Conservation (phyloP, 2,797 vertebrate genomes). For the Chelmon rostratus region DNA sequence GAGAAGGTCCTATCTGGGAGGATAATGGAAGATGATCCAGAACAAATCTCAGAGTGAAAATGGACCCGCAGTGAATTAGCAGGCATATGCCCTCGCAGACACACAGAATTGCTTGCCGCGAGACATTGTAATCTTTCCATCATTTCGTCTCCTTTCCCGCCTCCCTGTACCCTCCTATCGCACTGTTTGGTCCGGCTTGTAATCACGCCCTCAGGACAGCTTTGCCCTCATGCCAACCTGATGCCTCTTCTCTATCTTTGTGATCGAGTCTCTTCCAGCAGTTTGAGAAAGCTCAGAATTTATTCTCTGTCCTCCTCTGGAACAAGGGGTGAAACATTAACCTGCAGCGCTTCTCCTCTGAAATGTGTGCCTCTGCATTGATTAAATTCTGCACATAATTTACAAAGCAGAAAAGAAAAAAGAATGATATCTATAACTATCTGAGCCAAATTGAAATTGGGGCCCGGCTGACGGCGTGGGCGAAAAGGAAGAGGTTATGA, state of each 20-base stretch:
- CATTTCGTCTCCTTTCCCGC: constrained; percentile 54
- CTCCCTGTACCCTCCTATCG: constrained; percentile 55
- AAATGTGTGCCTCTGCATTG: constrained; percentile 34
- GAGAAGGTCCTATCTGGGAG: constrained; percentile 52
- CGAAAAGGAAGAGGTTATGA: constrained; percentile 51
- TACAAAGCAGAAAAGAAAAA: constrained; percentile 32
- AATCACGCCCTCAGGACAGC: constrained; percentile 78
- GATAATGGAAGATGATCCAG: constrained; percentile 70
- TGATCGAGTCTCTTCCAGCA: constrained; percentile 35
- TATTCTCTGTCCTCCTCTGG: constrained; percentile 23
- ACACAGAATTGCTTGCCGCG: constrained; percentile 67
- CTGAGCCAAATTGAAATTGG: constrained; percentile 65
- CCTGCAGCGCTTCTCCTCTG: constrained; percentile 34
- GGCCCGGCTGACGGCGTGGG: constrained; percentile 2
- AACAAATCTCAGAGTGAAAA: constrained; percentile 65
- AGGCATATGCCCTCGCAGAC: constrained; percentile 63
- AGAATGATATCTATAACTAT: constrained; percentile 49
- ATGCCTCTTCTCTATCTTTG: constrained; percentile 36
- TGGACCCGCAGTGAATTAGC: constrained; percentile 54
- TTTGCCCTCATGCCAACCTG: constrained; percentile 62
- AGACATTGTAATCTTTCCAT: constrained; percentile 74
- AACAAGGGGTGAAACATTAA: constrained; percentile 52
- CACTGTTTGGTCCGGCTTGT: constrained; percentile 69
- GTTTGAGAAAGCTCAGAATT: constrained; percentile 22
- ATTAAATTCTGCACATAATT: constrained; percentile 61